Conservation (phyloP, 2,113 vertebrate species). For the Plestiodon gilberti region DNA sequence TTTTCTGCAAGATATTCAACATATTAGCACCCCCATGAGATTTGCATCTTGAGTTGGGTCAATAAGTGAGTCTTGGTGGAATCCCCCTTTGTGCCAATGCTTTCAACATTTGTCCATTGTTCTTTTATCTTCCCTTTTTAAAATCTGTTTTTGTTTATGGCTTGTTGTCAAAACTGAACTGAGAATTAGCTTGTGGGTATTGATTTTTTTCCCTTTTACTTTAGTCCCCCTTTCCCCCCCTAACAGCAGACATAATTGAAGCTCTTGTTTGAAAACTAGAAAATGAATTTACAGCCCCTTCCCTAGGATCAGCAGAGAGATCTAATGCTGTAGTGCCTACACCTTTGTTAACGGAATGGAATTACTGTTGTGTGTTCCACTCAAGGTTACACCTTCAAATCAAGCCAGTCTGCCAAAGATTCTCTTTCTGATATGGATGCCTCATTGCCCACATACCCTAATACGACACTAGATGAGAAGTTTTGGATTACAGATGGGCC, state of each 20-base stretch:
- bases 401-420: background rate
- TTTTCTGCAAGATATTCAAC: background rate
- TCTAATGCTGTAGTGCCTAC: background rate
- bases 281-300: background rate
- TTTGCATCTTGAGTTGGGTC: background rate
- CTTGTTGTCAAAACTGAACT: background rate
- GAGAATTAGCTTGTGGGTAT: background rate
- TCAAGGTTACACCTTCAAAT: background rate
- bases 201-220: background rate
- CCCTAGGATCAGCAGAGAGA: background rate
- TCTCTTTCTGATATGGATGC: background rate
- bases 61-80: background rate
- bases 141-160: background rate
- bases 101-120: background rate
- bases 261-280: background rate
- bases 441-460: background rate
- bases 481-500: no score
- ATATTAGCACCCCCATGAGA: background rate
- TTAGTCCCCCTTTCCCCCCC: background rate
- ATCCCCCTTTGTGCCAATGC: background rate
- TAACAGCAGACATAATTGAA: conserved; percentile 1
- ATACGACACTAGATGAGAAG: no score
- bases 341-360: background rate
- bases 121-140: background rate
- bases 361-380: background rate